A percentile compares a stretch with the other conserved stretches of the same genome.
phyloP scores from a whole-genome alignment of 2,888 invertebrate genomes.

The Mechanitis messenoides region DNA sequence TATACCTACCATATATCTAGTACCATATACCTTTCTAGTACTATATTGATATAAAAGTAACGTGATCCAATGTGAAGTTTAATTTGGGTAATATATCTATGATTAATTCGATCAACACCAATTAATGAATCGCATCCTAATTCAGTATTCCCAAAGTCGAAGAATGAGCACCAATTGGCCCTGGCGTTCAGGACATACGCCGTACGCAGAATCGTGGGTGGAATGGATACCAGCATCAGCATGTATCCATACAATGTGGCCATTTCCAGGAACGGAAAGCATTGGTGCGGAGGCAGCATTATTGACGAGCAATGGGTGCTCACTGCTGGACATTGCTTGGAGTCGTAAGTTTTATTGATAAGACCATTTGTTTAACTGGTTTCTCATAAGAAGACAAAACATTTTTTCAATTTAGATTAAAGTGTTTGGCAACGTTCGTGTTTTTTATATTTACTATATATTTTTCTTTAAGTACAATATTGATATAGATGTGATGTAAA shows the following conservation, averaged over 20 bases:
- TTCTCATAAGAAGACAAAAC: too few species aligned
- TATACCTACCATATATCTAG: too few species aligned
- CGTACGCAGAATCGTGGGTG: slow-evolving; percentile 62
- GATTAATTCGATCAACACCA: neutral
- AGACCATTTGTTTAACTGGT: neutral
- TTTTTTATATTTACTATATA: neutral
- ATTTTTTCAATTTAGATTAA: too few species aligned
- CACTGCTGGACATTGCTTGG: slow-evolving; percentile 67
- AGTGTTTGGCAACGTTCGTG: neutral
- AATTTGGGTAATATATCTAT: neutral
- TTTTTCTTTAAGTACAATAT: neutral
- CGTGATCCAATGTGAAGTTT: too few species aligned
- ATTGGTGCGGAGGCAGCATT: slow-evolving; percentile 68
- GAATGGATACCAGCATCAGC: slow-evolving; percentile 66
- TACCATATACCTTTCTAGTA: too few species aligned
- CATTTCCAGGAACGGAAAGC: slow-evolving; percentile 57
- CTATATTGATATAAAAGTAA: too few species aligned
- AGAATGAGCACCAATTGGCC: slow-evolving; percentile 49
- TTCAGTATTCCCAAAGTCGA: slow-evolving; percentile 38
- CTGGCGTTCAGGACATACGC: slow-evolving; percentile 64
- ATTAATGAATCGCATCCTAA: slow-evolving; percentile 3
- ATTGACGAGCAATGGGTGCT: slow-evolving; percentile 72
- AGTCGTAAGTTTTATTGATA: slow-evolving; percentile 49
- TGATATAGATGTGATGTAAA: neutral
- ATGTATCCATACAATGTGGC: slow-evolving; percentile 70